Evolutionary conservation across 2,888 invertebrate genomes (phyloP), one percentile per base, ranked within the genome.

Genomic region (Rhorus exstirpatorius): DNA sequence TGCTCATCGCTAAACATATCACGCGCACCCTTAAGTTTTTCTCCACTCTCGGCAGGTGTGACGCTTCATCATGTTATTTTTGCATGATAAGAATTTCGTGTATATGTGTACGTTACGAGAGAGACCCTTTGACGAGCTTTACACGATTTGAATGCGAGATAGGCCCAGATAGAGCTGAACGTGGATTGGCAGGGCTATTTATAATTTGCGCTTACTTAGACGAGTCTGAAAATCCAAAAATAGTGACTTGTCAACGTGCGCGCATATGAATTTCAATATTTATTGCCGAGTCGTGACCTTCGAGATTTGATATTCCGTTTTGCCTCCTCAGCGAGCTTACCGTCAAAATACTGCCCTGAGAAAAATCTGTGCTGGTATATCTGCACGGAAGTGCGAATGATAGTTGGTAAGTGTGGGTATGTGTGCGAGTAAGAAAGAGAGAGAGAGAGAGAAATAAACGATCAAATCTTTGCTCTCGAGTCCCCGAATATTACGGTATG

Each of bases 151-250:
- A 70, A 51, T 41, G 68, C 14, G 68, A 61, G 70, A 61, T 51
- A 68, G 38, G 68, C 76, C 58, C 3, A 31, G 14, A 31, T 2
- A 31, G 31, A 31, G 31, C 2, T 2, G 6, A 6, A 49, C 4
- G 14, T 14, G 6, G 49, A 49, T 4, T 14, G 49, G 46, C 17
- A 53, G 60, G 49, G 24, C 60, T 74, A 74, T 79, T 79, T 79
- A 79, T 79, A 79, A 79, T 74, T 67, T 74, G 72, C 67, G 67
- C 51, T 58, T 49, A 63, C 51, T 24, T 74, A n/a, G 79, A 79
- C 72, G 67, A 51, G 53, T 67, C 72, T 44, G 51, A 67, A 67
- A 61, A 41, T 44, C 60, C 38, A n/a, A 38, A 79, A 79, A 74
- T 74, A 75, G 75, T 65, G 55, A 26, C 60, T 26, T 58, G 49